phyloP scores from a whole-genome alignment of 2,113 vertebrate genomes.

The Myodes glareolus region DNA sequence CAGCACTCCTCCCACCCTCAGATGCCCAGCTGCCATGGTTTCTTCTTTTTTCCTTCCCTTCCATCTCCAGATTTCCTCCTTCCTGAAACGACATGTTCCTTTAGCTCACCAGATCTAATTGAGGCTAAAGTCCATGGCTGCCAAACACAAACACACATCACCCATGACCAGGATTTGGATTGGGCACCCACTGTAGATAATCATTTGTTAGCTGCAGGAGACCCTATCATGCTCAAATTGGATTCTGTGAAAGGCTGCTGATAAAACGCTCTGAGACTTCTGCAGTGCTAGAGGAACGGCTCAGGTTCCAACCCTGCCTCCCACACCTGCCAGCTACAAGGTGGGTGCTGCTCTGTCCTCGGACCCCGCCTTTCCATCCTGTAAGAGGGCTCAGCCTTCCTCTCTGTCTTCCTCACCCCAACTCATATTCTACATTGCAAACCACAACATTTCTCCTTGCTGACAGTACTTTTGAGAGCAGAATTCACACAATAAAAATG shows the following conservation, averaged over 20 bases:
- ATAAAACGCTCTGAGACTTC: background rate
- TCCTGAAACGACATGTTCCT: background rate
- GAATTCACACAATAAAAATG: background rate
- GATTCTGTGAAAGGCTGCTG: background rate
- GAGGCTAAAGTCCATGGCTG: background rate
- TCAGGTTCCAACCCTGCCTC: background rate
- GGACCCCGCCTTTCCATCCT: background rate
- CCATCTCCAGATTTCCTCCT: background rate
- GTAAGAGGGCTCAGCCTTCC: background rate
- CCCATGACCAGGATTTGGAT: background rate
- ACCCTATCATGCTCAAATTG: background rate
- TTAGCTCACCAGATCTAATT: background rate
- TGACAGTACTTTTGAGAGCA: background rate
- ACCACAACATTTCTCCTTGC: background rate
- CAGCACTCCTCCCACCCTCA: background rate
- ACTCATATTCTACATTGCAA: background rate
- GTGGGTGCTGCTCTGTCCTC: background rate
- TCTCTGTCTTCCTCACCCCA: background rate
- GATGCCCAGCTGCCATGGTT: background rate
- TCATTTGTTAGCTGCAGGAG: conserved; percentile 4
- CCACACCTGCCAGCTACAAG: background rate
- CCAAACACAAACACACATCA: background rate
- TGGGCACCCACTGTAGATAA: background rate
- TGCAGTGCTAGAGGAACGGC: background rate
- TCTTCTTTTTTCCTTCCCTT: background rate